These are phyloP conservation scores for Eumeta japonica DNA, from an alignment of 1,140 invertebrate species.

Conservation along the genomic window DNA sequence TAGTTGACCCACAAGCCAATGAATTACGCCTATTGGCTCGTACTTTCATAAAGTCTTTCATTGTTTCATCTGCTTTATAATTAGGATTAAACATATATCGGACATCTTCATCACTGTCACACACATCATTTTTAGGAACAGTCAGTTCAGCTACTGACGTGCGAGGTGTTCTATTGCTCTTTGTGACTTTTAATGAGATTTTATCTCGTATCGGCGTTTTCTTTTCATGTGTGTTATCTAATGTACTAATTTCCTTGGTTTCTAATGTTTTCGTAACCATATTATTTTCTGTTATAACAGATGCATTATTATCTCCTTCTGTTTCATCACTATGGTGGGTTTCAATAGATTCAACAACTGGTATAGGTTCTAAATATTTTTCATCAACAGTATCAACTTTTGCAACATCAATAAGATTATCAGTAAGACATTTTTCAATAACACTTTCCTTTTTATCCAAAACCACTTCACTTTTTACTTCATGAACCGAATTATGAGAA, in stretches of 20 bases:
- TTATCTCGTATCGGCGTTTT: constrained; percentile 31
- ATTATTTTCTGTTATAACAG: no score
- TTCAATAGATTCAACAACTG: no score
- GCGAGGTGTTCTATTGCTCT: constrained; percentile 24
- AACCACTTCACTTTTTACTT: no score
- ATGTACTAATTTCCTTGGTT: constrained; percentile 3
- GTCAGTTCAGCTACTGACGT: constrained; percentile 12
- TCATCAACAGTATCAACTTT: no score
- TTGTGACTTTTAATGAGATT: constrained; percentile 21
- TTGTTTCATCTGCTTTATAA: constrained; percentile 23
- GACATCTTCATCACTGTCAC: constrained; percentile 46
- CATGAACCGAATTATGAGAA: no score
- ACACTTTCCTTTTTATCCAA: no score
- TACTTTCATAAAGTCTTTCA: constrained; percentile 41
- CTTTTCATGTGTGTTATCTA: constrained; percentile 25
- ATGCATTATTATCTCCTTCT: no score
- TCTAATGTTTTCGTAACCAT: constrained; percentile 1
- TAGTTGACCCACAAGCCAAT: constrained; percentile 36
- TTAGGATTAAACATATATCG: constrained; percentile 48
- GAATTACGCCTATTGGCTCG: constrained; percentile 40
- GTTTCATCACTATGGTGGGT: no score
- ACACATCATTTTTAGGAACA: constrained; percentile 20
- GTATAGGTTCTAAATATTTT: no score
- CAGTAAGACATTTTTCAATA: no score
- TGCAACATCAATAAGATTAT: no score